Evolutionary conservation across 2,888 invertebrate species (phyloP).

Genomic region (Drosophila austrosaltans): DNA sequence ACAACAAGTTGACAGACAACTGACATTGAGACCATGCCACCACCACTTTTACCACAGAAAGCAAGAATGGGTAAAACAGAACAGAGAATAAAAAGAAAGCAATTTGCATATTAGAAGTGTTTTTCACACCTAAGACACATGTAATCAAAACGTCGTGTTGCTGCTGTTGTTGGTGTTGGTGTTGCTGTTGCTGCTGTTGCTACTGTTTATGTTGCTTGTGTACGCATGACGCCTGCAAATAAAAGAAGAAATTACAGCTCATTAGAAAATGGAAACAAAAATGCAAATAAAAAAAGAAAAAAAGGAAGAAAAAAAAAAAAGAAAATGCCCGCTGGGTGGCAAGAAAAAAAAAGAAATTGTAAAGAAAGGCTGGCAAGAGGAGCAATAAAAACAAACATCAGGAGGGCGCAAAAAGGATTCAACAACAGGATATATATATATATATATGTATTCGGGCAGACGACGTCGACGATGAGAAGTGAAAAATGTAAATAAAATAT

Average conservation of each 20-base stretch:
- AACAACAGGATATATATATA: slow-evolving; percentile 60
- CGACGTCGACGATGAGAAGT: slow-evolving; percentile 52
- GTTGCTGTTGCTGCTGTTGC: slow-evolving; percentile 22
- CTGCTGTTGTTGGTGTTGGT: not conserved
- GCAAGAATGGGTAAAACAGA: not conserved
- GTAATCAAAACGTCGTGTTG: slow-evolving; percentile 32
- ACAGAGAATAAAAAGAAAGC: slow-evolving; percentile 24
- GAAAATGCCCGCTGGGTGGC: slow-evolving; percentile 10
- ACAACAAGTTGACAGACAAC: slow-evolving; percentile 20
- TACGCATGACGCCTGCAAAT: slow-evolving; percentile 78
- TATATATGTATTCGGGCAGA: slow-evolving; percentile 50
- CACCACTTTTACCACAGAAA: not conserved
- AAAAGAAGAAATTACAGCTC: slow-evolving; percentile 80
- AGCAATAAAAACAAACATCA: slow-evolving; percentile 70
- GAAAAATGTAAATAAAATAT: slow-evolving; percentile 78
- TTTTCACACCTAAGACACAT: slow-evolving; percentile 68
- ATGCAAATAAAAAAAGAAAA: slow-evolving; percentile 70
- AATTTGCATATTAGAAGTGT: slow-evolving; percentile 73
- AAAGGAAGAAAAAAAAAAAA: slow-evolving; percentile 32
- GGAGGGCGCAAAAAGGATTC: slow-evolving; percentile 73
- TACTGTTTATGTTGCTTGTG: slow-evolving; percentile 58
- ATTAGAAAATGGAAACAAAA: slow-evolving; percentile 81
- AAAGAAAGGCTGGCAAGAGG: slow-evolving; percentile 37
- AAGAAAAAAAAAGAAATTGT: slow-evolving; percentile 14
- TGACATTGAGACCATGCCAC: not conserved